These are phyloP conservation scores for Actinostola sp. DNA, from an alignment of 92 coral and sea anemone genomes.

Conservation along the genomic window DNA sequence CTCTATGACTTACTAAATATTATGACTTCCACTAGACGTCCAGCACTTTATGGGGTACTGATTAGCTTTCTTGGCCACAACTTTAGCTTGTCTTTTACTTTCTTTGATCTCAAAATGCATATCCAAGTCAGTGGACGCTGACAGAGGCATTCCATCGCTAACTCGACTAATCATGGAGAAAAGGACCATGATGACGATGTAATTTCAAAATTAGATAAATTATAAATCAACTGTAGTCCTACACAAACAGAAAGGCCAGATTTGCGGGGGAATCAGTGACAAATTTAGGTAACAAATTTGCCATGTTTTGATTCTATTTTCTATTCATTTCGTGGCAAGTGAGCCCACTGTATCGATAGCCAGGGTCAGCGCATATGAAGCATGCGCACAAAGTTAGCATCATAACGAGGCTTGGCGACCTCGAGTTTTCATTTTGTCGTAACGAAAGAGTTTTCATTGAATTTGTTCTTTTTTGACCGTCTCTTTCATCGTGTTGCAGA, in stretches of 20 bases:
- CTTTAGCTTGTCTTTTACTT: slow-evolving; percentile 85
- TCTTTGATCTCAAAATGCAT: slow-evolving; percentile 96
- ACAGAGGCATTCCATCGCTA: slow-evolving; percentile 89
- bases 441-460: neutral
- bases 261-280: too few relatives aligned
- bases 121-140: slow-evolving; percentile 95
- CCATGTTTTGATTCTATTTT: too few relatives aligned
- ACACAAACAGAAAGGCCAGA: too few relatives aligned
- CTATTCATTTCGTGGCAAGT: neutral
- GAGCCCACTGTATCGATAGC: neutral
- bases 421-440: neutral
- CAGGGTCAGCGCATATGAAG: too few relatives aligned
- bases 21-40: slow-evolving; percentile 80
- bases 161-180: slow-evolving; percentile 95
- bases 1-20: slow-evolving; percentile 78
- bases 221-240: too few relatives aligned
- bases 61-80: slow-evolving; percentile 84
- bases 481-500: neutral
- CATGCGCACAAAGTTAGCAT: neutral
- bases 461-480: neutral
- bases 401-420: neutral
- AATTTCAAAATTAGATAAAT: too few relatives aligned
- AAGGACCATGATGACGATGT: slow-evolving; percentile 67
- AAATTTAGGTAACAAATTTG: too few relatives aligned
- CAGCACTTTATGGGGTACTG: slow-evolving; percentile 90